A percentile compares a stretch with the other conserved stretches of the same genome.
phyloP scores from a whole-genome alignment of 2,888 invertebrate species.

The Callimorpha dominula region DNA sequence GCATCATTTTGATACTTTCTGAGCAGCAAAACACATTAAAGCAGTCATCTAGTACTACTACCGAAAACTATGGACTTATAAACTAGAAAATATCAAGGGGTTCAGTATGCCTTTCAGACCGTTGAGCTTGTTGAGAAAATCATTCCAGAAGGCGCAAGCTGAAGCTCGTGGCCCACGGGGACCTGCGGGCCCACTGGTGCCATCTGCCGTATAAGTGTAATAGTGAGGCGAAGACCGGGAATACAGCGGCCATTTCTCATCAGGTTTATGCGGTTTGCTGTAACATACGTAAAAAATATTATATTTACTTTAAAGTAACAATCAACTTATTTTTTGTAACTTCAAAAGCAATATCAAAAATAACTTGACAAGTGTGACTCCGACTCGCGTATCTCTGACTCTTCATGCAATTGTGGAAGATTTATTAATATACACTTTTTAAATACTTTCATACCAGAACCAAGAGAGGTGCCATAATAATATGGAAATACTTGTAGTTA shows the following conservation, averaged over 20 bases:
- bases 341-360: too few relatives aligned
- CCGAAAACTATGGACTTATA: background rate
- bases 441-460: too few relatives aligned
- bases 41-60: background rate
- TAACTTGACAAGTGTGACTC: too few relatives aligned
- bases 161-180: constrained; percentile 92
- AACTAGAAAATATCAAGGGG: constrained; percentile 4
- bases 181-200: constrained; percentile 88
- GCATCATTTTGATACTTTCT: too few relatives aligned
- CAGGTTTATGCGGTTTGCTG: constrained; percentile 89
- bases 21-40: too few relatives aligned
- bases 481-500: too few relatives aligned
- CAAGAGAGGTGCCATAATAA: too few relatives aligned
- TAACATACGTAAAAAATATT: constrained; percentile 30
- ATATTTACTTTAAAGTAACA: background rate
- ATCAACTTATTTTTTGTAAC: background rate
- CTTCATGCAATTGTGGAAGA: too few relatives aligned
- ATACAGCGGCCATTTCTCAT: constrained; percentile 95
- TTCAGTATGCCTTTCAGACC: constrained; percentile 73
- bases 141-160: constrained; percentile 98
- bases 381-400: too few relatives aligned
- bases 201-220: constrained; percentile 95
- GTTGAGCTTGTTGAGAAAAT: constrained; percentile 95
- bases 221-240: constrained; percentile 94
- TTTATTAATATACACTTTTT: too few relatives aligned